phyloP scores from a whole-genome alignment of 2,797 vertebrate genomes.

The Gymnodraco acuticeps region DNA sequence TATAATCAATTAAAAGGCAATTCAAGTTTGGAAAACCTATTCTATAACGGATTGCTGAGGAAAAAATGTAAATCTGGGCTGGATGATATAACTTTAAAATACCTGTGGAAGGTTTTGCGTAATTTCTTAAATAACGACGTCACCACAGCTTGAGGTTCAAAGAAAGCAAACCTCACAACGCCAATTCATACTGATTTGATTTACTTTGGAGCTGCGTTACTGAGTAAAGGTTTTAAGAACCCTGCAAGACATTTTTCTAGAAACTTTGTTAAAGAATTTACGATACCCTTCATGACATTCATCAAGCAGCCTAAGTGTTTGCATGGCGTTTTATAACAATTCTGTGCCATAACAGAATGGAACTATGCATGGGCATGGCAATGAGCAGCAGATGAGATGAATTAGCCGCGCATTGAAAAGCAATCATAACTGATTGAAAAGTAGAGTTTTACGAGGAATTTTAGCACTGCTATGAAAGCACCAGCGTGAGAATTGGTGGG shows the following conservation, averaged over 20 bases:
- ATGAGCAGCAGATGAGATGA: constrained; percentile 13
- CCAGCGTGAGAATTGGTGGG: constrained; percentile 31
- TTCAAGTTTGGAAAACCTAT: not conserved
- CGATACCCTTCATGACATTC: constrained; percentile 19
- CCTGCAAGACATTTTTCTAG: constrained; percentile 12
- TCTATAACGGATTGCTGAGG: not conserved
- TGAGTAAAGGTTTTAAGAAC: constrained; percentile 27
- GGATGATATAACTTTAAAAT: constrained; percentile 9
- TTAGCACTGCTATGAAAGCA: constrained; percentile 36
- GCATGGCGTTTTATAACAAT: constrained; percentile 2
- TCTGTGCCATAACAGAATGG: constrained; percentile 16
- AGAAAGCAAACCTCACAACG: constrained; percentile 22
- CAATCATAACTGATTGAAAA: constrained; percentile 38
- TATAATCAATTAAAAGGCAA: not conserved
- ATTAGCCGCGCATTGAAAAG: constrained; percentile 27
- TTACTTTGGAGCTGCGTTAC: constrained; percentile 27
- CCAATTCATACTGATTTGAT: constrained; percentile 21
- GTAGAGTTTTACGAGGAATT: constrained; percentile 35
- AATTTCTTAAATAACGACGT: not conserved
- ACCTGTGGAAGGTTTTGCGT: not conserved
- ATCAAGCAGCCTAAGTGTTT: constrained; percentile 17
- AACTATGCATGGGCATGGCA: not conserved
- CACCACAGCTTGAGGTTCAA: constrained; percentile 28
- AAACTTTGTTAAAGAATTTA: constrained; percentile 28
- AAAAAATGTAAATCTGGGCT: not conserved